Percentiles rank a stretch among this genome's conserved stretches.
These are phyloP conservation scores for Novumbra hubbsi DNA, from an alignment of 2,797 vertebrate species.

Conservation along the genomic window DNA sequence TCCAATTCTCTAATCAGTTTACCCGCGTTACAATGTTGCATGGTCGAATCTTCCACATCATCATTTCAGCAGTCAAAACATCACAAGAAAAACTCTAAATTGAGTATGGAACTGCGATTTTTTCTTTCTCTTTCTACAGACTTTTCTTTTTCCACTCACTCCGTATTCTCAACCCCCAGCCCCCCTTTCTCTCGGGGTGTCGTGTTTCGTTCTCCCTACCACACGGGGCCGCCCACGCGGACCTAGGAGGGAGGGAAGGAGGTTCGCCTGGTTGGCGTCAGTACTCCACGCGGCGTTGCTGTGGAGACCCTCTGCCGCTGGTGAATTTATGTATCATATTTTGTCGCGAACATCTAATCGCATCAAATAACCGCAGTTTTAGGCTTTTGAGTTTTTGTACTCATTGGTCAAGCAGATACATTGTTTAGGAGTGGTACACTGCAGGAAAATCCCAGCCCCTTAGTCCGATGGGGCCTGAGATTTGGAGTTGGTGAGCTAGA, in stretches of 20 bases:
- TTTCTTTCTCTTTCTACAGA: conserved; percentile 57
- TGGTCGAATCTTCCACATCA: conserved; percentile 57
- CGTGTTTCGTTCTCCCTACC: conserved; percentile 79
- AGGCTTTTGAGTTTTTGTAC: not conserved
- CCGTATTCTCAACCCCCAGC: conserved; percentile 50
- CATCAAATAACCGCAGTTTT: not conserved
- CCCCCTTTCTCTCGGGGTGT: conserved; percentile 66
- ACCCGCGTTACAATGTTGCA: conserved; percentile 51
- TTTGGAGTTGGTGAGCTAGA: too few species aligned
- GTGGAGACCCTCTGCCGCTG: conserved; percentile 61
- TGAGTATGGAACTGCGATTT: conserved; percentile 31
- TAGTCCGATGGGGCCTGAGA: too few species aligned
- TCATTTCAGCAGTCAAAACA: conserved; percentile 43
- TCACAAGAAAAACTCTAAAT: conserved; percentile 43
- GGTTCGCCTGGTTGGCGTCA: conserved; percentile 44
- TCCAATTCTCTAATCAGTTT: conserved; percentile 49
- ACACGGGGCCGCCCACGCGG: conserved; percentile 83
- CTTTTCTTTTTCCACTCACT: conserved; percentile 78
- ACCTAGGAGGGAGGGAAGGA: conserved; percentile 62
- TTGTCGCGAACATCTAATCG: not conserved
- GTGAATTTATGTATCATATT: conserved; percentile 24
- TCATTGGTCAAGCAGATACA: not conserved
- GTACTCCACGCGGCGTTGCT: conserved; percentile 60
- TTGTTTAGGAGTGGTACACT: not conserved
- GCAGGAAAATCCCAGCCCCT: too few species aligned